Percentiles rank a stretch among this genome's conserved stretches.
These are phyloP conservation scores for Euspilapteryx auroguttella DNA, from an alignment of 2,888 invertebrate species.

Conservation along the genomic window DNA sequence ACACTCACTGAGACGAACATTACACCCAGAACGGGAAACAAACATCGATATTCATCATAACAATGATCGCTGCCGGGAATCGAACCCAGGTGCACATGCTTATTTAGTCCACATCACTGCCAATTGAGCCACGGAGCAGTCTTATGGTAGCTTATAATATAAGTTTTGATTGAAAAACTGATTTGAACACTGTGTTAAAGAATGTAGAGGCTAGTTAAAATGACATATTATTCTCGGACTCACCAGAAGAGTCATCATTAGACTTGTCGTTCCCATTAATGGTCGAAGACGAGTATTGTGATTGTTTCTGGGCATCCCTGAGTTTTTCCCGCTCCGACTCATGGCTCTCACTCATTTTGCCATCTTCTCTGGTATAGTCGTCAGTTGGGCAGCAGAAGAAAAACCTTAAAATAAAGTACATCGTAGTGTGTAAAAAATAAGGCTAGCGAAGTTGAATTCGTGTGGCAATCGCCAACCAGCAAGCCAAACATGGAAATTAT, in stretches of 20 bases:
- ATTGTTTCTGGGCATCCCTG: conserved; percentile 48
- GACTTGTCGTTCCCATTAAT: conserved; percentile 58
- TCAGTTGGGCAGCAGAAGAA: conserved; percentile 45
- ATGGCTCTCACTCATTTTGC: conserved; percentile 52
- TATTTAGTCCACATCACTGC: too few species aligned
- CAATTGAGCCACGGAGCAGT: too few species aligned
- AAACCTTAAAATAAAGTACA: conserved; percentile 8
- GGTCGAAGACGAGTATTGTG: conserved; percentile 54
- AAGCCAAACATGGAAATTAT: too few species aligned
- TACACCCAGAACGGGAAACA: too few species aligned
- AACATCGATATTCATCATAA: too few species aligned
- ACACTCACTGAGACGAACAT: too few species aligned
- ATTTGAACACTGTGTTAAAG: not conserved
- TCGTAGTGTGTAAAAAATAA: conserved; percentile 2
- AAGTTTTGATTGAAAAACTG: not conserved
- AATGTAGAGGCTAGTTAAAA: not conserved
- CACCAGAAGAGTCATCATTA: conserved; percentile 55
- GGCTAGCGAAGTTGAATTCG: too few species aligned
- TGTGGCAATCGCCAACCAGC: too few species aligned
- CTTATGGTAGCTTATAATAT: too few species aligned
- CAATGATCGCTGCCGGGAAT: too few species aligned
- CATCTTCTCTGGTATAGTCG: conserved; percentile 45
- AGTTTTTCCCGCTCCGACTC: conserved; percentile 53
- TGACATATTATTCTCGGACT: conserved; percentile 2
- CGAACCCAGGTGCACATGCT: too few species aligned